phyloP scores from a whole-genome alignment of 2,888 invertebrate species.

The Molorchus minor region DNA sequence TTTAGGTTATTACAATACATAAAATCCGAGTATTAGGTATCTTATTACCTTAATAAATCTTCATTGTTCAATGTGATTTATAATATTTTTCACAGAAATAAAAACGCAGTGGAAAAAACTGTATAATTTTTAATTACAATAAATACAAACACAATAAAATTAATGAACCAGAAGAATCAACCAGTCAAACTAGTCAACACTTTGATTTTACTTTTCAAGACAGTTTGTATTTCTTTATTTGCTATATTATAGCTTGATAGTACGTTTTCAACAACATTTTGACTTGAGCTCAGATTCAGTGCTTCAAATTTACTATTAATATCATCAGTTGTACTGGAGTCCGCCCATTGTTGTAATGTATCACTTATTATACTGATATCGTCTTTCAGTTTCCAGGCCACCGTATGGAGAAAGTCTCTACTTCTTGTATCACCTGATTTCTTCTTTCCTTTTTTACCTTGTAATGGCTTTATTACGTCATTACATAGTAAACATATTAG shows the following conservation, averaged over 20 bases:
- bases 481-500: conserved; percentile 68
- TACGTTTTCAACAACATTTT: conserved; percentile 64
- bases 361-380: conserved; percentile 61
- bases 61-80: no score
- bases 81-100: no score
- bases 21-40: no score
- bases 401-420: conserved; percentile 58
- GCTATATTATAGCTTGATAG: conserved; percentile 65
- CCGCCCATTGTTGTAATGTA: conserved; percentile 63
- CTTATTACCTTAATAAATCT: no score
- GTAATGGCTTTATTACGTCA: conserved; percentile 64
- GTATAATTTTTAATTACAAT: conserved; percentile 33
- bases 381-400: conserved; percentile 49
- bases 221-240: conserved; percentile 65
- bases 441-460: conserved; percentile 69
- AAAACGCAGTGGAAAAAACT: conserved; percentile 28
- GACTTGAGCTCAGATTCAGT: conserved; percentile 60
- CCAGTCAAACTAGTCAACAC: conserved; percentile 51
- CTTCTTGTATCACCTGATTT: conserved; percentile 63
- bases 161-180: conserved; percentile 15
- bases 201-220: conserved; percentile 68
- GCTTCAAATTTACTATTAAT: conserved; percentile 62
- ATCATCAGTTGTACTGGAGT: conserved; percentile 55
- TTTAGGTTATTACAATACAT: no score
- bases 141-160: conserved; percentile 36